Base-by-base conservation (phyloP, 2,113 vertebrate genomes). In the Scortum barcoo region DNA sequence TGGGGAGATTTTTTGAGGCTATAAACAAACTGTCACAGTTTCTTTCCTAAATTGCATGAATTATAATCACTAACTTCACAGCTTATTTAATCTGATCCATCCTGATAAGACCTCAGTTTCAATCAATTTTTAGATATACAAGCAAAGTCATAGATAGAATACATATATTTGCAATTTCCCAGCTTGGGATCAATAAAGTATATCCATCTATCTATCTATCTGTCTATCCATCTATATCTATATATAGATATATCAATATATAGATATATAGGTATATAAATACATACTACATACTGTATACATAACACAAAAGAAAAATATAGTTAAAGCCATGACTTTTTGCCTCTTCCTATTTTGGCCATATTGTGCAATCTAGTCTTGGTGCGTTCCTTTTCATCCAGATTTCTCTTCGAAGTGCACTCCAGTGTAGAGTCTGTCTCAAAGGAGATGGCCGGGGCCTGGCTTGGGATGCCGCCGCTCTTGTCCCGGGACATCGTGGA, bases 311-410 rank as follows among this genome's bases (percentile, higher is more conserved):
- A 72, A 56, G 12, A 19, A 44, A 53, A 83, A 50, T 38, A 26
- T 51, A 0, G 10, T 30, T 68, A 94, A 50, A 95, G 78, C 93
- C 92, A 94, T n/a, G 88, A 93, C 66, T 94, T 94, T 77, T 90
- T 91, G 51, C 87, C 86, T 60, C 82, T 72, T 38, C 85, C 89
- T 33, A 80, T 78, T 84, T 86, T 90, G 62, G 65, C 80, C 54
- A 90, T 73, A 71, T 80, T 90, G 67, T 80, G 84, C 20, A 85
- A 40, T 71, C 92, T 78, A 3, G 84, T 44, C 83, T 89, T 92
- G 46, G 71, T 72, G 61, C 73, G 58, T 9, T 92, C 91, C 62
- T 90, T 88, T 19, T 94, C 93, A 51, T 93, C 91, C 58, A 67
- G 67, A 71, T 83, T 90, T 60, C 72, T 88, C 50, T 87, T 88